Base-by-base conservation (phyloP, 2,888 invertebrate species). In the Galeruca laticollis region DNA sequence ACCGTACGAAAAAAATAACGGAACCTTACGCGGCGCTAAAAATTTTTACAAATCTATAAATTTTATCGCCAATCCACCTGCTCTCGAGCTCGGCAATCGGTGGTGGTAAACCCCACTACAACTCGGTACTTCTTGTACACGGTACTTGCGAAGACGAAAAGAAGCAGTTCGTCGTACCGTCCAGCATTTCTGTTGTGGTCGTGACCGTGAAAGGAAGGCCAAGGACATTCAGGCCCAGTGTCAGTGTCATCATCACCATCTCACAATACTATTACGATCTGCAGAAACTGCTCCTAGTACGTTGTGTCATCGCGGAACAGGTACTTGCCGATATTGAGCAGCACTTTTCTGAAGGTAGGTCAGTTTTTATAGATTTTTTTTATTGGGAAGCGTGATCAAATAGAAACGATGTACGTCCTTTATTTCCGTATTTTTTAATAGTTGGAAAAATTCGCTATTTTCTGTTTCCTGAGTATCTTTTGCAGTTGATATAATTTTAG, bases 141-240 rank as follows among this genome's bases (percentile, higher is more conserved):
- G 66, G 66, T 66, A 51, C 66, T 60, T 21, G 49, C 59, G 33
- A 59, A 59, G 69, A 84, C 84, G 84, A 84, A 84, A 84, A 84
- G 84, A 83, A 82, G 84, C 83, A 82, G 84, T 83, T 83, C 84
- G 82, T 82, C 82, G 84, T 77, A 83, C 83, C 83, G 79, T 82
- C 82, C 83, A 83, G 84, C 84, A 85, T 84, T 85, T 84, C 84
- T 83, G 84, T 85, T 81, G 84, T 84, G 83, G 82, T 83, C 81
- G 84, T 84, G 84, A 83, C 84, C 84, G 84, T 82, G 84, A 84
- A 85, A 82, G 82, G 83, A 82, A 82, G 82, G 83, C 83, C 83
- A 84, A 84, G 83, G 83, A 82, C 82, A 79, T 75, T 47, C 79
- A 81, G 83, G 82, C 83, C 82, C 82, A 83, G 69, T 69, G 69